These are phyloP conservation scores for Pagrus major DNA, from an alignment of 2,113 vertebrate genomes.

Conservation along the genomic window DNA sequence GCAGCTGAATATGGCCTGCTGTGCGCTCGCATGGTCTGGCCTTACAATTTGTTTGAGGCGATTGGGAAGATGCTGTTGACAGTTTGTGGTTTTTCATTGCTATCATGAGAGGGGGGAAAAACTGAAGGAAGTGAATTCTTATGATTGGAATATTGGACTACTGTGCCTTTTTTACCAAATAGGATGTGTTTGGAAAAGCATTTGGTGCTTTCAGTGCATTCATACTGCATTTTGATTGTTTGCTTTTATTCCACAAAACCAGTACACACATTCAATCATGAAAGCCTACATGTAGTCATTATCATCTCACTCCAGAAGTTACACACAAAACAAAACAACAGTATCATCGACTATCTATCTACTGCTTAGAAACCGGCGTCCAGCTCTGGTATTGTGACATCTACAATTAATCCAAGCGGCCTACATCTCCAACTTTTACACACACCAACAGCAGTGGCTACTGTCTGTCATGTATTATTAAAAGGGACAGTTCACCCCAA, in stretches of 20 bases:
- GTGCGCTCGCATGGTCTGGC: constrained; percentile 65
- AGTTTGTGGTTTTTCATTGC: constrained; percentile 54
- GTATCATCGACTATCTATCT: constrained; percentile 15
- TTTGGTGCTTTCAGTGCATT: constrained; percentile 68
- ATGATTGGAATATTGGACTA: constrained; percentile 77
- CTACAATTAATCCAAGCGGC: constrained; percentile 36
- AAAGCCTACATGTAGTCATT: constrained; percentile 53
- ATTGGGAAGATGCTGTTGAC: constrained; percentile 58
- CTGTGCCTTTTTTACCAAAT: constrained; percentile 86
- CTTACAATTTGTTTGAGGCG: constrained; percentile 37
- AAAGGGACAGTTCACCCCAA: no score
- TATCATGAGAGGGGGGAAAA: constrained; percentile 28
- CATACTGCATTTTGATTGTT: constrained; percentile 76
- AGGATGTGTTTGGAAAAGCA: constrained; percentile 71
- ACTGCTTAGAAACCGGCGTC: constrained; percentile 18
- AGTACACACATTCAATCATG: constrained; percentile 44
- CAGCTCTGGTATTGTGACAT: constrained; percentile 30
- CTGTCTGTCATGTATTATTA: background rate
- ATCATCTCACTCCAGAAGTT: constrained; percentile 15
- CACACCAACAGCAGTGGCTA: constrained; percentile 47
- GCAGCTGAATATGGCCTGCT: constrained; percentile 73
- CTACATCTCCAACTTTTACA: constrained; percentile 25
- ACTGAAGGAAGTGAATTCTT: constrained; percentile 51
- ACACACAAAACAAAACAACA: constrained; percentile 33
- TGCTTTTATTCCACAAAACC: constrained; percentile 60